Percentiles rank a stretch among this genome's conserved stretches.
These are phyloP conservation scores for Epiblema foenella DNA, from an alignment of 2,888 invertebrate species.

Conservation along the genomic window DNA sequence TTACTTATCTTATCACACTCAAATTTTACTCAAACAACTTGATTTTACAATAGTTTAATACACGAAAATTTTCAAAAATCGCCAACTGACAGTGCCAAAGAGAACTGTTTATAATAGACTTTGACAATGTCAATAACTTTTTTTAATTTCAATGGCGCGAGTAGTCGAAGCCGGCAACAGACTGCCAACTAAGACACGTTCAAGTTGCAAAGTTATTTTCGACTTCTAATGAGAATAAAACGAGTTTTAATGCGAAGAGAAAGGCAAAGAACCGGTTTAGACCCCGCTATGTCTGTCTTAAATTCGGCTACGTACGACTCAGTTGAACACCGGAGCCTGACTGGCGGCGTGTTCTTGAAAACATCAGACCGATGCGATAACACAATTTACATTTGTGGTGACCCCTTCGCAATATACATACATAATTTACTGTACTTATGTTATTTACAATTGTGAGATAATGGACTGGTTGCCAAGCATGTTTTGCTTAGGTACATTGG, in stretches of 20 bases:
- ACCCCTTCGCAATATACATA: slow-evolving; percentile 48
- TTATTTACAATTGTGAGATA: slow-evolving; percentile 28
- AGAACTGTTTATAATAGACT: background rate
- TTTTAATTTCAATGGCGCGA: slow-evolving; percentile 24
- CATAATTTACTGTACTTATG: slow-evolving; percentile 43
- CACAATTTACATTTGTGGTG: slow-evolving; percentile 50
- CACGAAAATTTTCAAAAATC: slow-evolving; percentile 43
- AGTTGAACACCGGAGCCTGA: background rate
- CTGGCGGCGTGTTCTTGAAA: slow-evolving; percentile 45
- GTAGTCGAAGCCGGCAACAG: slow-evolving; percentile 7
- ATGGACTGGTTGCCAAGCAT: slow-evolving; percentile 10
- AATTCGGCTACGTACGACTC: slow-evolving; percentile 18
- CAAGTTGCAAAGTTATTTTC: slow-evolving; percentile 48
- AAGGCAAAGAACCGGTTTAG: slow-evolving; percentile 56
- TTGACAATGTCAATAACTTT: slow-evolving; percentile 2
- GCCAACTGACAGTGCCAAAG: slow-evolving; percentile 18
- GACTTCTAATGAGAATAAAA: slow-evolving; percentile 49
- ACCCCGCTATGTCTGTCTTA: slow-evolving; percentile 46
- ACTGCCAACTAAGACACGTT: slow-evolving; percentile 24
- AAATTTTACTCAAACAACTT: slow-evolving; percentile 46
- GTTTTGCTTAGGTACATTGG: slow-evolving; percentile 14
- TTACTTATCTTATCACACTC: slow-evolving; percentile 41
- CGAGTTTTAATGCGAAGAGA: slow-evolving; percentile 51
- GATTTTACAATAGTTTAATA: slow-evolving; percentile 37
- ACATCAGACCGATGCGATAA: slow-evolving; percentile 45